Evolutionary conservation across 2,888 invertebrate genomes (phyloP).

Genomic region (Lamellibrachia columna): DNA sequence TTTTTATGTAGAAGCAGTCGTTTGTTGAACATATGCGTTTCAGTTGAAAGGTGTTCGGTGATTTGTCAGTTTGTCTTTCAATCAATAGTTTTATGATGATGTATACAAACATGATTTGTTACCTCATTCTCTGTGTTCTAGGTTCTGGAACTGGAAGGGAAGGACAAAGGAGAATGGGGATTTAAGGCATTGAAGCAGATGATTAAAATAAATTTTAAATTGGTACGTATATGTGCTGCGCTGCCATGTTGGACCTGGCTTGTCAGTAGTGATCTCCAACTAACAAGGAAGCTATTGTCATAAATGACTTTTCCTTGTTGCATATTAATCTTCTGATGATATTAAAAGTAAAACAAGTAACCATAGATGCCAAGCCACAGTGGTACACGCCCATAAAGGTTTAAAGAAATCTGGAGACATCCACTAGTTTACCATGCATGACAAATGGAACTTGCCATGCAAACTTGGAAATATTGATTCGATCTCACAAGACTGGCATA

Average conservation of each 20-base stretch:
- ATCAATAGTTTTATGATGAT: background rate
- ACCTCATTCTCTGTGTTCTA: constrained; percentile 59
- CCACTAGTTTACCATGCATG: no score
- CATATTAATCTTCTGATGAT: background rate
- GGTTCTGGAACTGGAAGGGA: constrained; percentile 94
- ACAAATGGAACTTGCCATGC: no score
- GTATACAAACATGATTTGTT: background rate
- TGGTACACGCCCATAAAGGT: no score
- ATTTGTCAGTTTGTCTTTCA: background rate
- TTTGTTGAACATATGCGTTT: no score
- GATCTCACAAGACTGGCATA: no score
- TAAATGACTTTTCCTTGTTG: background rate
- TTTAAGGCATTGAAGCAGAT: constrained; percentile 99
- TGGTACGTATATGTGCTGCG: constrained; percentile 73
- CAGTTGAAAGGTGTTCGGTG: background rate
- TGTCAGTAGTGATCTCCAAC: background rate
- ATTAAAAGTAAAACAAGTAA: background rate
- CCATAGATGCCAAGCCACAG: no score
- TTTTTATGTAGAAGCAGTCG: no score
- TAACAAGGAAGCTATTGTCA: background rate
- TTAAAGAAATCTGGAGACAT: no score
- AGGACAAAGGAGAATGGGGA: constrained; percentile 99
- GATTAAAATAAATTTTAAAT: constrained; percentile 98
- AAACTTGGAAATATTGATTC: no score
- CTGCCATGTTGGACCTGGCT: background rate